Evolutionary conservation across 2,888 invertebrate genomes (phyloP), one percentile per base, ranked within the genome.

Genomic region (Pyrocoelia pectoralis): DNA sequence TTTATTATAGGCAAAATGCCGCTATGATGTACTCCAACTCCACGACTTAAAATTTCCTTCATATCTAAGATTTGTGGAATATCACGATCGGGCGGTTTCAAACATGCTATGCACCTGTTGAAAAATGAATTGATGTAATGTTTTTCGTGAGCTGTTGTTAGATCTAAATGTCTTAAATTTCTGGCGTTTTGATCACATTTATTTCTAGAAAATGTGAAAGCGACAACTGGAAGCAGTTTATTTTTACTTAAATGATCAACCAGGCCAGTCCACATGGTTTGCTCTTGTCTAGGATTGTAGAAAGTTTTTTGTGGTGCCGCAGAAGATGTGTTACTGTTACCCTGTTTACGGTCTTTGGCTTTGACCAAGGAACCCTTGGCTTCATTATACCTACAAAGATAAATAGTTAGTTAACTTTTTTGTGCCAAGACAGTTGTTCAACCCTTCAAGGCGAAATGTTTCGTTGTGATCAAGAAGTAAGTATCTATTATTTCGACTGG

Each of bases 1-100:
- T 98, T 99, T n/a, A 99, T 86, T 72, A 99, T 92, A 0, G 99
- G 99, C 63, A 99, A 82, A 71, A 99, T 96, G 9, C 99, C 99
- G 79, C 97, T 97, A 82, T 99, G 99, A 82, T 99, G 99, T 2
- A 99, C 91, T 0, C 98, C 99, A 66, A 99, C 92, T 1, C 99
- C 99, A 58, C 92, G 88, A 72, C 89, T 87, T 15, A 95, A 77
- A 41, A 90, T 85, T 56, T 88, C 86, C 71, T 87, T 84, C 85
- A 96, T 88, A 61, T 86, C 83, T 17, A 84, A 67, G 14, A 93
- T 88, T 85, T 99, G 99, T 0, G 98, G 98, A 55, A 99, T 84
- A 68, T 88, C 85, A 66, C 91, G 87, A 78, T 99, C 99, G 0
- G 92, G 88, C 50, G 91, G 91, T 77, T 97, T 97, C 24, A 85